Conservation (phyloP, 2,888 invertebrate genomes). For the Cartodere bifasciata region DNA sequence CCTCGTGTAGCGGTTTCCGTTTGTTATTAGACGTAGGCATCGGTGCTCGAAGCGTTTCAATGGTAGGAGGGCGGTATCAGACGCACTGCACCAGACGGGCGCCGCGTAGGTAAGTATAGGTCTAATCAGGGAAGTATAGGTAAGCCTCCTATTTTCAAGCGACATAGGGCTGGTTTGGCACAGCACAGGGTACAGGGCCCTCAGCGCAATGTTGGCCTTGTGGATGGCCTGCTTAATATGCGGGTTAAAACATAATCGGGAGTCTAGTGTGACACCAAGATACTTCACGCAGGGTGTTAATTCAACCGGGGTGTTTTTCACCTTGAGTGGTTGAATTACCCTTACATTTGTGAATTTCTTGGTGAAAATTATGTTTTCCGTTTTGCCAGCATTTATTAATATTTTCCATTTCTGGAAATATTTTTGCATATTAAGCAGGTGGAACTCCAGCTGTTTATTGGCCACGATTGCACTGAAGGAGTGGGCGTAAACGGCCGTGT, state of each 20-base stretch:
- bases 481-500: conserved; percentile 14
- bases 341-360: conserved; percentile 10
- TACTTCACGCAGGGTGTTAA: conserved; percentile 9
- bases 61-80: conserved; percentile 1
- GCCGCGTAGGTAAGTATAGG: conserved; percentile 18
- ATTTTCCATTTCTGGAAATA: conserved; percentile 13
- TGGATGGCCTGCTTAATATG: conserved; percentile 10
- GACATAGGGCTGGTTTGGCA: conserved; percentile 6
- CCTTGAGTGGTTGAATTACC: conserved; percentile 8
- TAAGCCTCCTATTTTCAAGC: conserved; percentile 13
- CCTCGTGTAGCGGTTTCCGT: conserved; percentile 11
- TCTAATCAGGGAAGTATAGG: conserved; percentile 18
- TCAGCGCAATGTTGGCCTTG: conserved; percentile 7
- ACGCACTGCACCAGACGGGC: conserved; percentile 13
- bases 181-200: conserved; percentile 8
- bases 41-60: conserved; percentile 8
- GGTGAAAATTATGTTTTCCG: conserved; percentile 13
- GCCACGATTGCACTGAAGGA: conserved; percentile 9
- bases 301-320: conserved; percentile 9
- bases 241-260: conserved; percentile 10
- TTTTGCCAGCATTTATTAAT: conserved; percentile 11
- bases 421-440: conserved; percentile 8
- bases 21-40: conserved; percentile 13
- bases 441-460: conserved; percentile 8
- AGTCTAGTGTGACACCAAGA: conserved; percentile 10